Conservation (phyloP, 2,113 vertebrate genomes). For the Brachypteracias leptosomus region DNA sequence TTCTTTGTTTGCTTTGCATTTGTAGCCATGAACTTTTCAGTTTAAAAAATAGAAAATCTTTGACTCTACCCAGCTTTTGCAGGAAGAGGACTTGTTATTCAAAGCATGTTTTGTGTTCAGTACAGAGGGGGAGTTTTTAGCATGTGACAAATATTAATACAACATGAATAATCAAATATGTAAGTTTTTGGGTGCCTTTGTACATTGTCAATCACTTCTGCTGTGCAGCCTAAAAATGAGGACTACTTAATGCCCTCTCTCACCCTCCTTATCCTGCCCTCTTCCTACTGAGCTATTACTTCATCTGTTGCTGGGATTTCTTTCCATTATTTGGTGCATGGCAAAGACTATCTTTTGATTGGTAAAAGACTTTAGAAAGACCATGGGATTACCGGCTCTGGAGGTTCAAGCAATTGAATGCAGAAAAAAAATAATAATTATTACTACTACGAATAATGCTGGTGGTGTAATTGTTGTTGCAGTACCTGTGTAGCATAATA, state of each 20-base stretch:
- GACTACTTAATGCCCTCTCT: not conserved
- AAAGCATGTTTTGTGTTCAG: not conserved
- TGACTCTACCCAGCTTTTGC: not conserved
- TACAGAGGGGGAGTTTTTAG: not conserved
- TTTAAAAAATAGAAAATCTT: not conserved
- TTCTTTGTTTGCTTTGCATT: not conserved
- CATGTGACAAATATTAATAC: not conserved
- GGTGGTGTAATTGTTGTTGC: not conserved
- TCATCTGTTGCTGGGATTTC: rapidly evolving
- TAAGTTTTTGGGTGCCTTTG: not conserved
- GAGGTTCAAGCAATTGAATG: not conserved
- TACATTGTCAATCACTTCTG: rapidly evolving
- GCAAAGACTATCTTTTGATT: not conserved
- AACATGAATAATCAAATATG: not conserved
- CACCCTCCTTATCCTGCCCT: not conserved
- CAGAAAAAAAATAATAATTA: not conserved
- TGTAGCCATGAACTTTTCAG: not conserved
- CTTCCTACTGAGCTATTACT: not conserved
- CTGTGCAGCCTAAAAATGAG: not conserved
- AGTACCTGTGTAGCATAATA: not conserved
- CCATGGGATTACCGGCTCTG: not conserved
- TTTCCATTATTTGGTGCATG: not conserved
- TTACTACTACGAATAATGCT: not conserved
- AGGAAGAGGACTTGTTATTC: not conserved
- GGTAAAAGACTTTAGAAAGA: not conserved